Evolutionary conservation across 2,113 vertebrate genomes (phyloP), one percentile per base, ranked within the genome.

Genomic region (Onychorhynchus coronatus): DNA sequence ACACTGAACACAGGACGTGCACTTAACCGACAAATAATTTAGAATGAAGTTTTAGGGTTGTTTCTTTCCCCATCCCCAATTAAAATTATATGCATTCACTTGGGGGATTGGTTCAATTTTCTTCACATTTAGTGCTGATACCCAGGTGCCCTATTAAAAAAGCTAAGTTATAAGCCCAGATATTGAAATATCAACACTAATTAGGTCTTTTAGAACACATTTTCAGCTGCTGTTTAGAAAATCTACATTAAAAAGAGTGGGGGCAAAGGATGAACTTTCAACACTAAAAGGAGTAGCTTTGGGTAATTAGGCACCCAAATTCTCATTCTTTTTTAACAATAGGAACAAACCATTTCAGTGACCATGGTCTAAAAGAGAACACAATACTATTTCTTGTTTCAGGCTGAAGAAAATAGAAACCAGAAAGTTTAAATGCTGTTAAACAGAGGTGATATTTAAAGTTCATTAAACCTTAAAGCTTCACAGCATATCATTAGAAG

Each of bases 171-270:
- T 55, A 95, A 93, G 7, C 33, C 55, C 22, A 92, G 55, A 74
- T 74, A 78, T 47, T 84, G 72, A 93, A 95, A 74, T 86, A 93
- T 42, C 92, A 92, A 86, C 63, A 80, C 24, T 91, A 73, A 90
- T 86, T 89, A 81, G 63, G 35, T 86, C 76, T 86, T 81, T 55
- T 8, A 91, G 47, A 59, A 76, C 39, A 63, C 6, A 24, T 39
- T 83, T 91, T 83, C 62, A 80, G 63, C 71, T 35, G 37, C 14
- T 59, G 55, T 55, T 93, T 80, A 74, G 42, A 80, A 96, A 93
- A 79, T 31, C 70, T 47, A 71, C 59, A 63, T 63, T 42, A 86
- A 90, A 70, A 87, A n/a, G 28, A 66, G 27, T 12, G 20, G n/a
- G 72, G 56, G 24, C 63, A 93, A 67, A 72, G 47, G 41, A 88